phyloP scores from a whole-genome alignment of 1,140 invertebrate genomes.

The Papilio xuthus region DNA sequence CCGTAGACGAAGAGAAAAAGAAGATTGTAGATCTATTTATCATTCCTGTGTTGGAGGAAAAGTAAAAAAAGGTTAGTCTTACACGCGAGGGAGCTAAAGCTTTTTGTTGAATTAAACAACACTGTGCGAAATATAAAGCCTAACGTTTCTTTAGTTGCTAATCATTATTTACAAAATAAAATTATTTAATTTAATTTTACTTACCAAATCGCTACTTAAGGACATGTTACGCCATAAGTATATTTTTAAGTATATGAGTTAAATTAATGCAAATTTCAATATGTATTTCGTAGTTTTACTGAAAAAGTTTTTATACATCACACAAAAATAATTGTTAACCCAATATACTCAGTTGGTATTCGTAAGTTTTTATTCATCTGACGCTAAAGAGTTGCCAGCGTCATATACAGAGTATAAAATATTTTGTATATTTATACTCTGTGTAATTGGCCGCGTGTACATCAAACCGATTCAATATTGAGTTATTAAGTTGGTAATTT shows the following conservation, averaged over 20 bases:
- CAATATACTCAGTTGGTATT: not conserved
- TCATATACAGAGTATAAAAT: not conserved
- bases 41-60: not conserved
- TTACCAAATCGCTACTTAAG: too few relatives aligned
- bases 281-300: too few relatives aligned
- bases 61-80: slow-evolving; percentile 13
- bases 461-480: not conserved
- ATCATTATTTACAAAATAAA: not conserved
- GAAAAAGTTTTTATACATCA: too few relatives aligned
- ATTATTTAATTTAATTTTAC: not conserved
- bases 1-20: not conserved
- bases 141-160: not conserved
- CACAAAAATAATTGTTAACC: too few relatives aligned
- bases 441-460: not conserved
- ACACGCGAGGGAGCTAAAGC: slow-evolving; percentile 14
- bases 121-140: not conserved
- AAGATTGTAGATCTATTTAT: not conserved
- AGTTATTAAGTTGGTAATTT: too few relatives aligned
- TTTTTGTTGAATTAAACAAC: slow-evolving; percentile 19
- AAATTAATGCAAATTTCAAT: too few relatives aligned
- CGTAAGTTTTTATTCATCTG: not conserved
- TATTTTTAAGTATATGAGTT: too few relatives aligned
- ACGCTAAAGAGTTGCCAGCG: not conserved
- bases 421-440: too few relatives aligned
- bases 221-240: too few relatives aligned